Conservation (phyloP, 2,888 invertebrate genomes). For the Hesperia comma region DNA sequence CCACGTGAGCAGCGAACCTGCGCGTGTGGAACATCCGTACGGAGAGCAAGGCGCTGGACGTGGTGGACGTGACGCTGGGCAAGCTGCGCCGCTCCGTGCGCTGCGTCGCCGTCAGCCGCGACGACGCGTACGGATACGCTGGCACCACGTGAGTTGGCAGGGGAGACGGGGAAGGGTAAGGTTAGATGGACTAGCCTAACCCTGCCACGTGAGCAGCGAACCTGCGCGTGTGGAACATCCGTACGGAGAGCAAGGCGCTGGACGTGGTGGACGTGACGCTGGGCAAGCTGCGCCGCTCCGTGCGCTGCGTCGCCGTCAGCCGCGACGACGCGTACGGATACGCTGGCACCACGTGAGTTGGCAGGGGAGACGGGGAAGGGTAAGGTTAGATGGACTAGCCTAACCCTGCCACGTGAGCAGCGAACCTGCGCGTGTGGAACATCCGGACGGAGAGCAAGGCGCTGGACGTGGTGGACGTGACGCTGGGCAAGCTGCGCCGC, state of each 20-base stretch:
- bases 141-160: constrained; percentile 94
- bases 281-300: constrained; percentile 90
- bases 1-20: constrained; percentile 83
- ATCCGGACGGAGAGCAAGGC: constrained; percentile 87
- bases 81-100: constrained; percentile 90
- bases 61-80: constrained; percentile 90
- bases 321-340: constrained; percentile 89
- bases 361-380: too few species aligned
- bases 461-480: constrained; percentile 88
- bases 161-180: too few species aligned
- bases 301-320: constrained; percentile 89
- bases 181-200: too few species aligned
- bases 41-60: constrained; percentile 87
- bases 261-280: constrained; percentile 89
- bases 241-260: constrained; percentile 87
- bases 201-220: constrained; percentile 74
- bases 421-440: constrained; percentile 90
- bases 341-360: constrained; percentile 93
- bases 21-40: constrained; percentile 90
- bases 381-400: too few species aligned
- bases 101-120: constrained; percentile 87
- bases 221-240: constrained; percentile 90
- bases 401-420: constrained; percentile 57
- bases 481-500: constrained; percentile 90
- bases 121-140: constrained; percentile 90